Base-by-base conservation (phyloP, 2,113 vertebrate species). In the Cervus canadensis region DNA sequence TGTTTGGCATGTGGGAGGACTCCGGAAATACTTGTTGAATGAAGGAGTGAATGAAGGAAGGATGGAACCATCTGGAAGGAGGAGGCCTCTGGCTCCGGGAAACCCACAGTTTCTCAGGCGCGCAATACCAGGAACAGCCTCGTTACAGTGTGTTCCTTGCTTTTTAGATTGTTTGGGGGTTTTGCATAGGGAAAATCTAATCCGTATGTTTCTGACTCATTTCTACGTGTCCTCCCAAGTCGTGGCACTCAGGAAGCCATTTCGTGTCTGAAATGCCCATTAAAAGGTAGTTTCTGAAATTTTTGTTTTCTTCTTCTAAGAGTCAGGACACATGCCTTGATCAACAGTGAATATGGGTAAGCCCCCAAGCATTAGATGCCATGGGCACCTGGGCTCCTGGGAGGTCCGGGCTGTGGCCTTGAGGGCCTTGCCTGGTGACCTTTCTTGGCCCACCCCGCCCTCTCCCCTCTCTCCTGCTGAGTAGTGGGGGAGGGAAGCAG, bases 11-110 rank as follows among this genome's bases (percentile, higher is more conserved):
- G 3, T 12, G 43, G 85, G 78, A 79, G 71, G 84, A 11, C 50
- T 30, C 7, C 0, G 19, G 0, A 28, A 36, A 2, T 40, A 1
- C 10, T 28, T 33, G 10, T 6, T 14, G 60, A 62, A 5, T 4
- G 60, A 76, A 26, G 40, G 83, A 85, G 50, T 59, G 36, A 43
- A 85, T 1, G n/a, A 40, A 36, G 7, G 28, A 13, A 5, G 0
- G 16, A 14, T 15, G n/a, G 48, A 9, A 14, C 3, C 12, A 1
- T 28, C 62, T 48, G 33, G n/a, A 25, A 33, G 2, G 60, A 30
- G 30, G 45, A 6, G 6, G 59, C 19, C 9, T 6, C 43, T 4
- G 5, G 11, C 67, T 30, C 86, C 7, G 26, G 19, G 62, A 59
- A 10, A 12, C n/a, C 26, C 67, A 1, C 71, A 6, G 0, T 16